These are phyloP conservation scores for Pangasius djambal DNA, from an alignment of 2,797 vertebrate species.

Conservation along the genomic window DNA sequence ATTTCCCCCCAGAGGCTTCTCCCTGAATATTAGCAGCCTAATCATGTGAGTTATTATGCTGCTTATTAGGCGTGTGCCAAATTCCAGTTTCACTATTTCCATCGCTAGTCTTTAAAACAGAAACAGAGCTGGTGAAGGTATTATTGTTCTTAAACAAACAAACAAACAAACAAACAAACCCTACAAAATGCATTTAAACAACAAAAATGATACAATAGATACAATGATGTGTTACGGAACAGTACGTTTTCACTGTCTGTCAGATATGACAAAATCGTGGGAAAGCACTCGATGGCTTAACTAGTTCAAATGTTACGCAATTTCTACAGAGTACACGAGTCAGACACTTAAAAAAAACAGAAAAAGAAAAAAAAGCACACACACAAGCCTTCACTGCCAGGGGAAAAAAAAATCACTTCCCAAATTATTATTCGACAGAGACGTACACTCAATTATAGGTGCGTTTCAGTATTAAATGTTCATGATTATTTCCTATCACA, in stretches of 20 bases:
- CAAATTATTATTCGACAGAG: neutral
- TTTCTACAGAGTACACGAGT: slow-evolving; percentile 15
- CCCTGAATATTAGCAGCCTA: slow-evolving; percentile 2
- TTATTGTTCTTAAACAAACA: neutral
- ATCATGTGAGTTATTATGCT: slow-evolving; percentile 4
- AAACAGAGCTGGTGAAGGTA: neutral
- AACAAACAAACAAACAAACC: neutral
- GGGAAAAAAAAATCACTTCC: neutral
- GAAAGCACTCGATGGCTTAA: slow-evolving; percentile 15
- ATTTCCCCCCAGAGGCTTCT: neutral
- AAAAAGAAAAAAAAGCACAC: neutral
- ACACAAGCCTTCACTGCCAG: slow-evolving; percentile 1
- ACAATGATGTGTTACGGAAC: neutral
- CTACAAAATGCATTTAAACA: neutral
- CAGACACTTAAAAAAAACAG: neutral
- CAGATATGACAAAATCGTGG: neutral
- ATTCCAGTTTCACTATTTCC: neutral
- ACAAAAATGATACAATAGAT: neutral
- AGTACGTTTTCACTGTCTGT: neutral
- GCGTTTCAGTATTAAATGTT: neutral
- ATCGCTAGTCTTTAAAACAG: neutral
- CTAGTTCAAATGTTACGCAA: slow-evolving; percentile 9
- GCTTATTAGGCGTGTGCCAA: neutral
- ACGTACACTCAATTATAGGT: too few relatives aligned
- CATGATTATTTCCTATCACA: neutral